Conservation (phyloP, 2,113 vertebrate species). For the Gyps fulvus region DNA sequence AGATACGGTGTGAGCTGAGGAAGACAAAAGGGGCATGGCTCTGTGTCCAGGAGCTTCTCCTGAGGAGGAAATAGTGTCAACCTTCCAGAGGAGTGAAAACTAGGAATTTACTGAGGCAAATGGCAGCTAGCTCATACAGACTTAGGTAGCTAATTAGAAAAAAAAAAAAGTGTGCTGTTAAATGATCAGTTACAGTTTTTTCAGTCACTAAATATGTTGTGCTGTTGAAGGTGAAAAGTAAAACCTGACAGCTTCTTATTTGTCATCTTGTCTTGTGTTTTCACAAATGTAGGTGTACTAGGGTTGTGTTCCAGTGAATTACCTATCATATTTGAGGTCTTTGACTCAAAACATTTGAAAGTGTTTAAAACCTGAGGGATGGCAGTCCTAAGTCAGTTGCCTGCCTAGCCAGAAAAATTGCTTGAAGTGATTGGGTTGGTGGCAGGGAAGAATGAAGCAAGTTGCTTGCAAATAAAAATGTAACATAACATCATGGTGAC, state of each 20-base stretch:
- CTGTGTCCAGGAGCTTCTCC: not conserved
- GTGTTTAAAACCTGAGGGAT: not conserved
- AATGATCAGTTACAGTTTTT: not conserved
- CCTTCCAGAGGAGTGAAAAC: not conserved
- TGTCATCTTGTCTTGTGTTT: not conserved
- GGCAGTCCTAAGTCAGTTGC: not conserved
- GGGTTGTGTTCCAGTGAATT: not conserved
- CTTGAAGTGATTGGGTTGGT: not conserved
- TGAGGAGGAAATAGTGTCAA: not conserved
- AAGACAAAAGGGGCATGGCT: not conserved
- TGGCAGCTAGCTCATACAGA: not conserved
- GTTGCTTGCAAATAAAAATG: not conserved
- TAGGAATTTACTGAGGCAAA: not conserved
- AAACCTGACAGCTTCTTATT: not conserved
- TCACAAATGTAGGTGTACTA: not conserved
- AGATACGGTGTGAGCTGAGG: not conserved
- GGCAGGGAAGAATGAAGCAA: not conserved
- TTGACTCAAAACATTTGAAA: not conserved
- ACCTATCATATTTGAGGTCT: not conserved
- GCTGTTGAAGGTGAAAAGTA: not conserved
- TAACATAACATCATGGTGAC: not conserved
- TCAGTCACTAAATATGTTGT: not conserved
- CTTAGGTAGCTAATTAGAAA: not conserved
- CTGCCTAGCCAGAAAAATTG: no score
- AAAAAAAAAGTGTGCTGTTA: not conserved